Evolutionary conservation across 2,888 invertebrate genomes (phyloP).

Genomic region (Volucella zonaria): DNA sequence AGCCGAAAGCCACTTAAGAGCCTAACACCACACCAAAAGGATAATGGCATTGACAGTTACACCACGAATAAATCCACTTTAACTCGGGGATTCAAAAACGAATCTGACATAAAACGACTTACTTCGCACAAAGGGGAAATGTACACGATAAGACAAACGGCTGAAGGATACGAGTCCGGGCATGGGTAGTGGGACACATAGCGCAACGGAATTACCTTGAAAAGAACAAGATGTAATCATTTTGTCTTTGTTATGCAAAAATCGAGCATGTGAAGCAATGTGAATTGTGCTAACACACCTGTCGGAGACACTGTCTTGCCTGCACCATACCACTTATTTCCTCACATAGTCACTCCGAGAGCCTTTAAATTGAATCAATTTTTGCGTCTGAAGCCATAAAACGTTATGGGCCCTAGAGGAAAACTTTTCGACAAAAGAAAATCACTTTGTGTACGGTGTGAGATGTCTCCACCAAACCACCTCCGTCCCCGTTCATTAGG

Average conservation of each 20-base stretch:
- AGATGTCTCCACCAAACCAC: conserved; percentile 23
- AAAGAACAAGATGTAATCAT: conserved; percentile 73
- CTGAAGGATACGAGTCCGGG: neutral
- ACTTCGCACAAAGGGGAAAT: conserved; percentile 43
- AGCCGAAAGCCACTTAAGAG: conserved; percentile 73
- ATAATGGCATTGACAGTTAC: conserved; percentile 74
- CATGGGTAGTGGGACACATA: neutral
- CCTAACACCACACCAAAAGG: conserved; percentile 71
- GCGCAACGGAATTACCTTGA: conserved; percentile 45
- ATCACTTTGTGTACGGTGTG: conserved; percentile 62
- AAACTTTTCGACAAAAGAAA: conserved; percentile 64
- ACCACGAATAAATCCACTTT: conserved; percentile 74
- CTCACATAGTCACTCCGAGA: conserved; percentile 5
- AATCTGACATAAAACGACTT: conserved; percentile 72
- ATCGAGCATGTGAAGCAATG: conserved; percentile 34
- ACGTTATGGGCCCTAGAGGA: conserved; percentile 62
- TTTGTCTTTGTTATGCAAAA: conserved; percentile 73
- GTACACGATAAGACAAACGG: conserved; percentile 42
- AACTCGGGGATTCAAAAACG: conserved; percentile 72
- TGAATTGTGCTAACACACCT: conserved; percentile 53
- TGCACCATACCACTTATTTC: conserved; percentile 22
- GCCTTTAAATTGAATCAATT: conserved; percentile 69
- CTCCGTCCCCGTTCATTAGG: conserved; percentile 38
- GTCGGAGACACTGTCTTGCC: conserved; percentile 28
- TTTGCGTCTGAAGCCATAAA: conserved; percentile 67